phyloP scores from a whole-genome alignment of 2,797 vertebrate species.

The Bufotes viridis region DNA sequence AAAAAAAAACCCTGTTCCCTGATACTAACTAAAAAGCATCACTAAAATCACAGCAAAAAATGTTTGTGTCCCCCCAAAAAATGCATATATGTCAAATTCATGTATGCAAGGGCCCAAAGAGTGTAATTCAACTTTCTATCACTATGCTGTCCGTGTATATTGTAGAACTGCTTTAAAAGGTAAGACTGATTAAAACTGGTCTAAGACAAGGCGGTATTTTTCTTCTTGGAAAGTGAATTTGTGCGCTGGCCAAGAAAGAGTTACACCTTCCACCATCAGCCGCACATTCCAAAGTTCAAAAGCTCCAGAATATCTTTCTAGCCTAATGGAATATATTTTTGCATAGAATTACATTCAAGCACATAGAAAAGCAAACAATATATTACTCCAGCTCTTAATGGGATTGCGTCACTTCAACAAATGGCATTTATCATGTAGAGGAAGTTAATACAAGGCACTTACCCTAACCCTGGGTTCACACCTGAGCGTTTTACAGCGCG shows the following conservation, averaged over 20 bases:
- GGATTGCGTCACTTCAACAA: too few relatives aligned
- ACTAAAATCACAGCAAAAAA: too few relatives aligned
- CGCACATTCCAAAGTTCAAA: conserved; percentile 24
- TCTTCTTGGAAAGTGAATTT: background rate
- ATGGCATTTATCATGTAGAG: too few relatives aligned
- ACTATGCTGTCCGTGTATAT: background rate
- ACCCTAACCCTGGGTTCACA: too few relatives aligned
- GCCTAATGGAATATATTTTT: conserved; percentile 22
- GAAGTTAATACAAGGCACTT: too few relatives aligned
- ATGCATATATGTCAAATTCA: too few relatives aligned
- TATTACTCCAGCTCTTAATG: background rate
- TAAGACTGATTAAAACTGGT: background rate
- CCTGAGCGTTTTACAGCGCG: too few relatives aligned
- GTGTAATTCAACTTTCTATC: background rate
- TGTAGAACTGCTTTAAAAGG: background rate
- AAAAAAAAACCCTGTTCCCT: too few relatives aligned
- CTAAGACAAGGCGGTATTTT: background rate
- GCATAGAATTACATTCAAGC: conserved; percentile 37
- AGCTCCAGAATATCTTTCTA: conserved; percentile 3
- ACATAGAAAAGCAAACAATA: conserved; percentile 23
- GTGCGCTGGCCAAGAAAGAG: conserved; percentile 17
- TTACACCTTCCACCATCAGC: conserved; percentile 32
- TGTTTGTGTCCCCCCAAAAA: too few relatives aligned
- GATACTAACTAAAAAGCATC: too few relatives aligned
- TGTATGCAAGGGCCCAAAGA: too few relatives aligned